These are phyloP conservation scores for Tetrax tetrax DNA, from an alignment of 2,113 vertebrate genomes.

Conservation along the genomic window DNA sequence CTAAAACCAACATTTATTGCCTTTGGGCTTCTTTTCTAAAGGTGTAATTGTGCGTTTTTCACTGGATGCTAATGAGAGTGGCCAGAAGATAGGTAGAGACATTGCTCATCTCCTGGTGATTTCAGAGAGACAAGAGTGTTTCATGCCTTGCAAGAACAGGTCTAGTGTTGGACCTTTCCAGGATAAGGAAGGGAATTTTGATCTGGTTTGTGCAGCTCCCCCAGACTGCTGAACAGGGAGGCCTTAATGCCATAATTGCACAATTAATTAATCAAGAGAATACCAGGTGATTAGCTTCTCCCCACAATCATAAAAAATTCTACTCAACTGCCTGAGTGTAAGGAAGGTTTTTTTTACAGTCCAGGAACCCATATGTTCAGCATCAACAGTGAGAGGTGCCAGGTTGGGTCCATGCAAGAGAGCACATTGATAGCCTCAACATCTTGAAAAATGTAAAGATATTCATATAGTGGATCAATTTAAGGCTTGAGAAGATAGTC, in stretches of 20 bases:
- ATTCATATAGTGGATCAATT: not conserved
- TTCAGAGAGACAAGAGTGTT: not conserved
- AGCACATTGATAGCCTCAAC: not conserved
- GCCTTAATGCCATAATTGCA: not conserved
- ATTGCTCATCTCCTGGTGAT: not conserved
- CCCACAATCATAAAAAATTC: not conserved
- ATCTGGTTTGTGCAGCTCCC: not conserved
- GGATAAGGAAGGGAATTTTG: not conserved
- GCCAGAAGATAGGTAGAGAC: slow-evolving; percentile 9
- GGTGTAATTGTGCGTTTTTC: not conserved
- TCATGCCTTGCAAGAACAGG: not conserved
- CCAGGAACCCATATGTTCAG: not conserved
- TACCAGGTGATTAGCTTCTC: not conserved
- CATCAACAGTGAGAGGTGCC: not conserved
- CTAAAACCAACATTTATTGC: slow-evolving; percentile 24
- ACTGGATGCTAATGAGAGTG: slow-evolving; percentile 5
- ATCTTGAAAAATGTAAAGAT: not conserved
- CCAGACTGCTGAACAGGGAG: not conserved
- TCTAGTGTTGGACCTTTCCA: not conserved
- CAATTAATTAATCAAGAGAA: not conserved
- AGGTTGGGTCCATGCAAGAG: not conserved
- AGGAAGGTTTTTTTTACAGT: not conserved
- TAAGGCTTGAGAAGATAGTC: not conserved
- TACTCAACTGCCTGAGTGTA: not conserved
- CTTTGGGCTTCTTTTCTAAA: slow-evolving; percentile 35